Conservation (phyloP, 2,113 vertebrate species). For the Sminthopsis crassicaudata region DNA sequence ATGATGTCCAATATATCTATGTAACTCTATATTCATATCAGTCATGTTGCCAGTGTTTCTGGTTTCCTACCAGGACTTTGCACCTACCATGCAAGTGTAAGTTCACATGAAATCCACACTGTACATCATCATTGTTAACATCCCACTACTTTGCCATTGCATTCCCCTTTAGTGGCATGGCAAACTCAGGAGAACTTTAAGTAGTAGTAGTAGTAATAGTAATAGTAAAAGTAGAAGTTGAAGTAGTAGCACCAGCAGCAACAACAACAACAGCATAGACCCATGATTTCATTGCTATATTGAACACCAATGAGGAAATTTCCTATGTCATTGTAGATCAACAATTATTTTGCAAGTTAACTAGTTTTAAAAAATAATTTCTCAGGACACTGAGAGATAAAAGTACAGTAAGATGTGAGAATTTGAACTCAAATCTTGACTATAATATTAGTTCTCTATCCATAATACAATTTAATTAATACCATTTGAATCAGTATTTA, state of each 20-base stretch:
- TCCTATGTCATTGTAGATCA: background rate
- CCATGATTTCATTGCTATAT: too few relatives aligned
- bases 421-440: background rate
- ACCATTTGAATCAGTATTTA: background rate
- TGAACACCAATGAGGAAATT: background rate
- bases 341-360: background rate
- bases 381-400: too few relatives aligned
- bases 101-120: background rate
- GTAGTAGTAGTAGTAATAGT: too few relatives aligned
- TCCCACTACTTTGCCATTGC: background rate
- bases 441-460: background rate
- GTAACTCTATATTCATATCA: too few relatives aligned
- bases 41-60: too few relatives aligned
- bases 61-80: background rate
- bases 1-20: too few relatives aligned
- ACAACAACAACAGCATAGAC: too few relatives aligned
- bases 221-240: too few relatives aligned
- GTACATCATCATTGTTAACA: background rate
- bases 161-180: background rate
- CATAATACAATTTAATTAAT: background rate
- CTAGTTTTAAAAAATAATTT: background rate
- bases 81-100: background rate
- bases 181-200: background rate
- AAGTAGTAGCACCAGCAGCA: too few relatives aligned
- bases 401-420: background rate